Evolutionary conservation across 2,888 invertebrate genomes (phyloP), one percentile per base, ranked within the genome.

Genomic region (Podabrus alpinus): DNA sequence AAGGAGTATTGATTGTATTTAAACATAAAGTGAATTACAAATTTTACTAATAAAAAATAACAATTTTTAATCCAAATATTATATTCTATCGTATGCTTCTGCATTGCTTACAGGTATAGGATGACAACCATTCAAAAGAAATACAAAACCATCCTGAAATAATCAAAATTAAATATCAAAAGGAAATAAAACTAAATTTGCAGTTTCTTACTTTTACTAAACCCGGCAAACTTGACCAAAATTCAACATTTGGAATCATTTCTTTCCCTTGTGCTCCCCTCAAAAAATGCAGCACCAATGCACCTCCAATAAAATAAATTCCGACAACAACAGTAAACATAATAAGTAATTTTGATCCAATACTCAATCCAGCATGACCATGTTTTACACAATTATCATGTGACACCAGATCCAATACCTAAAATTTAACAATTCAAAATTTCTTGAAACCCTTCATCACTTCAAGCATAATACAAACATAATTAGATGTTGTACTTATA

Each of bases 241-340:
- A 94, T 71, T 89, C 90, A 74, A 92, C 87, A 86, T 95, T 93
- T 0, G 95, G 94, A 80, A 94, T 89, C 81, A 94, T 89, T 87
- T 94, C 94, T 75, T 90, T 86, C 1, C 94, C 94, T 61, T 92
- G 90, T 0, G 94, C 94, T 24, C 94, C 94, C 86, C 93, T 90
- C 60, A 93, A 86, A 83, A 92, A 91, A 83, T 91, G 92, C 84
- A 92, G 89, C 1, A 91, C 89, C 64, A 92, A 85, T 68, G 91
- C 89, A 69, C 94, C 95, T 61, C 92, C 90, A 74, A 92, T 86
- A 19, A 93, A 89, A 84, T 94, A 94, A 76, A 92, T 86, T 29
- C 89, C 86, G 2, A 88, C 82, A 71, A 89, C 85, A 0, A 91
- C 89, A 78, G 92, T 90, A 80, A 93, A 90, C 75, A 93, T 86